Base-by-base conservation (phyloP, 2,113 vertebrate genomes). In the Ciconia boyciana region DNA sequence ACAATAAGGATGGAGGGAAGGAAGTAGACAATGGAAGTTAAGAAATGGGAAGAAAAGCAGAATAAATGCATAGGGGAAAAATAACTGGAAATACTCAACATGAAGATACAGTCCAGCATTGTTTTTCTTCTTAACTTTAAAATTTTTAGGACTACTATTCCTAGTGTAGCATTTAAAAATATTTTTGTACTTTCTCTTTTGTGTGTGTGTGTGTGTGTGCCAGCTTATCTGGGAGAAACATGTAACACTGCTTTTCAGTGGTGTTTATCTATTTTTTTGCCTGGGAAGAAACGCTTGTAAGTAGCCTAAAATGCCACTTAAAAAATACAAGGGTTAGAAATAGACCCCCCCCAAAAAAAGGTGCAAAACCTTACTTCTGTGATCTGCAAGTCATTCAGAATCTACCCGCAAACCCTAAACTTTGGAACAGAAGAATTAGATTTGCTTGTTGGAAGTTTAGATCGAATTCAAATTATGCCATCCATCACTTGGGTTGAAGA, bases 251-350 rank as follows among this genome's bases (percentile, higher is more conserved):
- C 46, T 36, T 46, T 66, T 68, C 4, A 41, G 18, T 39, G 25
- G 3, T 1, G 0, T 34, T 66, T 41, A 8, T 68, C 3, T 71
- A 0, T 29, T 16, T 24, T n/a, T 83, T 34, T 69, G 0, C 13
- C 3, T 20, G 6, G 7, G 8, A 34, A 72, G 79, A 91, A 34
- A 11, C 15, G 9, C 14, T 83, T 26, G 0, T 21, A 49, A 64
- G 3, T 36, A 21, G 16, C 12, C 21, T 75, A n/a, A 91, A 86
- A 57, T 66, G 10, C 8, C 7, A 31, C 20, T 54, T 84, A 3
- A 49, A 77, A 61, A 36, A 0, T 36, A 22, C 1, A 1, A 52
- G 6, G 9, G 3, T 52, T 80, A 46, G 74, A 86, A 81, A 31
- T 2, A 58, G 16, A 44, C 36, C 36, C 36, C 36, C 36, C 36